phyloP scores from a whole-genome alignment of 2,888 invertebrate genomes.

The Spisula subtruncata region DNA sequence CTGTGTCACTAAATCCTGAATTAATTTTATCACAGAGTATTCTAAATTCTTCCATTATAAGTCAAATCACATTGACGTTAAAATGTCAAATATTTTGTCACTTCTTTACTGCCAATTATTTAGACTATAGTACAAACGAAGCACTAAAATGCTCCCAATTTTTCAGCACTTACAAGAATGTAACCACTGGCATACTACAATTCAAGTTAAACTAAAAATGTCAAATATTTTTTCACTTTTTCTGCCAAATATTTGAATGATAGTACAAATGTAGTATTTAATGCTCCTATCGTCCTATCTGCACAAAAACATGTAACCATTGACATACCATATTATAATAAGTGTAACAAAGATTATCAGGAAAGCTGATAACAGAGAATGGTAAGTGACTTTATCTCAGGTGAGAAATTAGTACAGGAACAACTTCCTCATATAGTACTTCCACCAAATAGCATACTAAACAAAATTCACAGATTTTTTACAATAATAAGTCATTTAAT shows the following conservation, averaged over 20 bases:
- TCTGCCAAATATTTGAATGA: background rate
- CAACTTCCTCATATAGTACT: no score
- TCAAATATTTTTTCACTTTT: background rate
- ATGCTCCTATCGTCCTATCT: no score
- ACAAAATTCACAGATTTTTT: no score
- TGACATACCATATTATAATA: background rate
- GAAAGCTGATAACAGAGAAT: no score
- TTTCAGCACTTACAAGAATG: no score
- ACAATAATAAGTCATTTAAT: no score
- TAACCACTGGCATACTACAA: no score
- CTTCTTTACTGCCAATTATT: background rate
- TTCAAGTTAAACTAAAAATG: no score
- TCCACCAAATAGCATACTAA: no score
- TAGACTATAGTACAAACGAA: background rate
- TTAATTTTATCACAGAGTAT: conserved; percentile 59
- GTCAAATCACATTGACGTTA: background rate
- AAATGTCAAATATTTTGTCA: background rate
- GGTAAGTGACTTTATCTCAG: no score
- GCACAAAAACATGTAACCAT: background rate
- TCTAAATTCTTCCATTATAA: conserved; percentile 65
- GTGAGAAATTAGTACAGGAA: no score
- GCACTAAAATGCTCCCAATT: background rate
- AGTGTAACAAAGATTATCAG: background rate
- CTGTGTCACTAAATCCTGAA: conserved; percentile 23
- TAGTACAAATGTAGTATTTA: background rate